Evolutionary conservation across 2,888 invertebrate species (phyloP).

Genomic region (Entomobrya proxima): DNA sequence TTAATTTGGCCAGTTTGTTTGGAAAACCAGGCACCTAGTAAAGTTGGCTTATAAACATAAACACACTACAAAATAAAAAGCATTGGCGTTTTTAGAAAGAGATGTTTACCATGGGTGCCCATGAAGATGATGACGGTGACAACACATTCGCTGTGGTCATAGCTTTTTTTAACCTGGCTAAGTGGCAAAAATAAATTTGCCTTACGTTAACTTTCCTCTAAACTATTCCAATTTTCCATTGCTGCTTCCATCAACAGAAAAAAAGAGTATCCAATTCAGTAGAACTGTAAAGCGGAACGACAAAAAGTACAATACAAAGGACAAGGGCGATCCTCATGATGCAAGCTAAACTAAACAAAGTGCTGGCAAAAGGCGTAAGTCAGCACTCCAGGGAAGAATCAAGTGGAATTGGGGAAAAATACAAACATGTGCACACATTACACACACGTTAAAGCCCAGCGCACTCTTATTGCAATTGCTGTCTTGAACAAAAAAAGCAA

Average conservation of each 20-base stretch:
- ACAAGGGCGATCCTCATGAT: constrained; percentile 51
- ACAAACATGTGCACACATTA: constrained; percentile 42
- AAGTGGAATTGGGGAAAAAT: constrained; percentile 63
- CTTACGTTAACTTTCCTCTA: background rate
- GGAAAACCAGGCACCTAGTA: too few relatives aligned
- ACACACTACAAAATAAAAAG: too few relatives aligned
- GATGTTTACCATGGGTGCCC: too few relatives aligned
- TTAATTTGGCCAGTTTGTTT: too few relatives aligned
- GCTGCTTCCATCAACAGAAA: constrained; percentile 10
- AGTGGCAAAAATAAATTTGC: constrained; percentile 19
- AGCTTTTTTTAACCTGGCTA: background rate
- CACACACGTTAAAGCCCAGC: background rate
- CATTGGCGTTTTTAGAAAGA: too few relatives aligned
- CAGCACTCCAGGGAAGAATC: constrained; percentile 70
- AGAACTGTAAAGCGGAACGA: constrained; percentile 11
- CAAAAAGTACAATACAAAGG: constrained; percentile 16
- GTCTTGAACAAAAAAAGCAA: background rate
- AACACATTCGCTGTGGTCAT: background rate
- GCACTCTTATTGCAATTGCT: background rate
- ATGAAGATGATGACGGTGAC: too few relatives aligned
- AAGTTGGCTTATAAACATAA: too few relatives aligned
- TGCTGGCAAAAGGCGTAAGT: constrained; percentile 68
- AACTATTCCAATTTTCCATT: background rate
- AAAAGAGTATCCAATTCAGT: too few relatives aligned
- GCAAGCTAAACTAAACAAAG: constrained; percentile 67